phyloP scores from a whole-genome alignment of 1,140 invertebrate genomes.

The Diabrotica virgifera region DNA sequence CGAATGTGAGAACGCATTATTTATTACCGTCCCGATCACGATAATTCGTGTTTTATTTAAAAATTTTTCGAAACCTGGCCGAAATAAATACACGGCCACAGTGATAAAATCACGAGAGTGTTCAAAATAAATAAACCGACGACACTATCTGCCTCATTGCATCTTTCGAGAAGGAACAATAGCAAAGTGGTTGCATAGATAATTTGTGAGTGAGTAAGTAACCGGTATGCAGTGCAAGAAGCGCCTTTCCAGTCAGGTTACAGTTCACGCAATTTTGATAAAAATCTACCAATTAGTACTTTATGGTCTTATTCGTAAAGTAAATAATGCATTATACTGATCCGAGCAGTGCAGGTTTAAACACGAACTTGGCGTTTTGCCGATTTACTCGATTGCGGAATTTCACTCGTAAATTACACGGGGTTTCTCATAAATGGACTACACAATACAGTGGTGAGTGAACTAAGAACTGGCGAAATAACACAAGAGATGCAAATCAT shows the following conservation, averaged over 20 bases:
- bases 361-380: too few relatives aligned
- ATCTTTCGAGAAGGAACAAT: conserved; percentile 22
- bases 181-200: conserved; percentile 23
- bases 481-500: too few relatives aligned
- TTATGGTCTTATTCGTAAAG: conserved; percentile 33
- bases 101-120: background rate
- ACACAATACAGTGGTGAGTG: too few relatives aligned
- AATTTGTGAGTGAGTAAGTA: conserved; percentile 8
- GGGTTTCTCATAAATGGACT: too few relatives aligned
- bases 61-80: background rate
- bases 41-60: background rate
- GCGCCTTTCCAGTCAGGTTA: conserved; percentile 37
- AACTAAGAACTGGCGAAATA: too few relatives aligned
- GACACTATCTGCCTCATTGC: conserved; percentile 15
- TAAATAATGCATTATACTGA: conserved; percentile 27
- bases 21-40: background rate
- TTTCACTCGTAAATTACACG: too few relatives aligned
- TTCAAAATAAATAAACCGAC: conserved; percentile 6
- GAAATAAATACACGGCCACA: background rate
- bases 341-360: too few relatives aligned
- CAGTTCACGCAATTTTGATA: conserved; percentile 41
- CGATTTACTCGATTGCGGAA: too few relatives aligned
- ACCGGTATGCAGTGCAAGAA: conserved; percentile 29
- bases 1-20: background rate
- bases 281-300: conserved; percentile 44